Evolutionary conservation across 1,140 invertebrate species (phyloP).

Genomic region (Megalonaias nervosa): DNA sequence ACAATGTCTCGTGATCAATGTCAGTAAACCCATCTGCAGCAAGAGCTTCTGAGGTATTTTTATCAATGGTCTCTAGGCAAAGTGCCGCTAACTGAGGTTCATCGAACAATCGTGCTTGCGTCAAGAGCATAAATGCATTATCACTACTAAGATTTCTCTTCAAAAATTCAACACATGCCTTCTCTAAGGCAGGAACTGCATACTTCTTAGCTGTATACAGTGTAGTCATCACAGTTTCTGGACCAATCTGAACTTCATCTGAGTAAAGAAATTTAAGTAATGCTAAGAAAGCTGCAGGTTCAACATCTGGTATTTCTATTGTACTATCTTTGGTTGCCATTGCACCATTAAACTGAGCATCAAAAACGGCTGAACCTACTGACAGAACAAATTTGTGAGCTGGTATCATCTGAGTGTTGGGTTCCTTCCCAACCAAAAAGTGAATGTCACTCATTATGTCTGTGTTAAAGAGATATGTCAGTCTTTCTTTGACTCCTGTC

Average conservation of each 20-base stretch:
- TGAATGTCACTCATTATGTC: conserved; percentile 86
- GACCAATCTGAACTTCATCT: conserved; percentile 88
- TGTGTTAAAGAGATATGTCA: conserved; percentile 86
- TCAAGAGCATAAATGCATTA: conserved; percentile 89
- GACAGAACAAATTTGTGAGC: conserved; percentile 89
- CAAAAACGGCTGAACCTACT: conserved; percentile 87
- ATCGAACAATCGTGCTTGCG: conserved; percentile 86
- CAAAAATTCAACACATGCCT: conserved; percentile 89
- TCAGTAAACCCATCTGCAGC: conserved; percentile 90
- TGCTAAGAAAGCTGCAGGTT: conserved; percentile 80
- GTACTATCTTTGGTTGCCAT: conserved; percentile 79
- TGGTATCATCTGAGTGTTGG: conserved; percentile 82
- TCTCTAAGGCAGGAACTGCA: conserved; percentile 86
- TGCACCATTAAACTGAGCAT: conserved; percentile 90
- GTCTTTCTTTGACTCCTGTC: conserved; percentile 82
- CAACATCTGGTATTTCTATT: conserved; percentile 88
- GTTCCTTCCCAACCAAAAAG: conserved; percentile 76
- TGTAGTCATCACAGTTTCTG: conserved; percentile 90
- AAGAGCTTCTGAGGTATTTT: conserved; percentile 86
- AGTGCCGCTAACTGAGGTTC: conserved; percentile 84
- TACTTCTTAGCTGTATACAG: conserved; percentile 92
- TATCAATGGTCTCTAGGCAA: conserved; percentile 90
- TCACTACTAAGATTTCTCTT: conserved; percentile 85
- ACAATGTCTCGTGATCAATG: conserved; percentile 87
- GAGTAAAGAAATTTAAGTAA: conserved; percentile 82